phyloP scores from a whole-genome alignment of 2,888 invertebrate genomes.

The Pyrrhosoma nymphula region DNA sequence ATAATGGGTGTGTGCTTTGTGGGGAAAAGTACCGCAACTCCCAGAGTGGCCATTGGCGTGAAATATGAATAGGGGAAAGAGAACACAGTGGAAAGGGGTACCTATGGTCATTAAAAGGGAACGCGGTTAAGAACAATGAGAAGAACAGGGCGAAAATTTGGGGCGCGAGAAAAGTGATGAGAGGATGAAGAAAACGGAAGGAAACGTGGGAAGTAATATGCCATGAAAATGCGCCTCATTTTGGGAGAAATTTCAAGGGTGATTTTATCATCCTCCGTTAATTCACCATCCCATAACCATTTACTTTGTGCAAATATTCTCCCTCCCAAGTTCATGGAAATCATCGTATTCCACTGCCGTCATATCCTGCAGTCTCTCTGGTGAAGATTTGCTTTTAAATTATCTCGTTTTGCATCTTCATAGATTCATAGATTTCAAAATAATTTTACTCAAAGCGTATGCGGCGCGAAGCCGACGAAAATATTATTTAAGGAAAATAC shows the following conservation, averaged over 20 bases:
- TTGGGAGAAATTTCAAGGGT: background rate
- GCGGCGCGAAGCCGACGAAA: no score
- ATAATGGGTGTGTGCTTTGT: constrained; percentile 24
- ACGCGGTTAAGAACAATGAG: background rate
- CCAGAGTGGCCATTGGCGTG: constrained; percentile 32
- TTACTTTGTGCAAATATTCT: background rate
- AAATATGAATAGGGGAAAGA: constrained; percentile 24
- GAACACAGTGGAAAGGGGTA: background rate
- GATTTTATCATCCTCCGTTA: background rate
- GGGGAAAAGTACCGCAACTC: constrained; percentile 30
- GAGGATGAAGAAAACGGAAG: background rate
- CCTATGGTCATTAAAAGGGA: background rate
- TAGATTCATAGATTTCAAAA: no score
- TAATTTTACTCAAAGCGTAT: no score
- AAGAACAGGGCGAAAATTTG: background rate
- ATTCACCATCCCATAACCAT: background rate
- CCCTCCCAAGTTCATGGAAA: background rate
- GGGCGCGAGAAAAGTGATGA: background rate
- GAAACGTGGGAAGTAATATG: background rate
- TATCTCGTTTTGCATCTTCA: no score
- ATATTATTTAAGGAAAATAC: no score
- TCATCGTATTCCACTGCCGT: background rate
- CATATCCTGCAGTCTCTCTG: background rate
- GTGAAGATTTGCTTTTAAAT: background rate
- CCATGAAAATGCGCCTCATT: background rate